Conservation (phyloP, 2,888 invertebrate genomes). For the Eueremaeus valkanovi region DNA sequence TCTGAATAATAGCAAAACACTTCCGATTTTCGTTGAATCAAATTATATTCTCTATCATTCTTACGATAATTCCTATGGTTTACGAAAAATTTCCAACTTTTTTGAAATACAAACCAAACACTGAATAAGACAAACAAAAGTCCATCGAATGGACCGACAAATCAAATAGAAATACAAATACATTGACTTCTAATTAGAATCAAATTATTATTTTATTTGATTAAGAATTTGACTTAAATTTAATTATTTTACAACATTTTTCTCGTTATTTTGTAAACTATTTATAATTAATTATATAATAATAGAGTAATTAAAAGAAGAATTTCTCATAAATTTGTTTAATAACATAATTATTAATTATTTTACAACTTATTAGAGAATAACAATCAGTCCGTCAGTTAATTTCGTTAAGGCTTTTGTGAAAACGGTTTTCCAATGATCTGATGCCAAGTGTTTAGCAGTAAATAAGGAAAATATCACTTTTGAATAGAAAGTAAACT, state of each 20-base stretch:
- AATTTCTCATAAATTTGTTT: not conserved
- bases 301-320: not conserved
- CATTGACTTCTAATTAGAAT: not conserved
- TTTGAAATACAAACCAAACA: not conserved
- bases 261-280: not conserved
- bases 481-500: not conserved
- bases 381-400: not conserved
- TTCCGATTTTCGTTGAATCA: slow-evolving; percentile 10
- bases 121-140: not conserved
- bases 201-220: not conserved
- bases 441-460: not conserved
- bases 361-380: not conserved
- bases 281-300: not conserved
- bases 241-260: not conserved
- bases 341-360: slow-evolving; percentile 11
- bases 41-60: not conserved
- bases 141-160: not conserved
- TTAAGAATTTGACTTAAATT: not conserved
- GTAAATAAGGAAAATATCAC: not conserved
- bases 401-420: not conserved
- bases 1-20: slow-evolving; percentile 11
- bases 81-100: not conserved
- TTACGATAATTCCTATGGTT: slow-evolving; percentile 1
- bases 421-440: not conserved
- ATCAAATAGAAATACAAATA: not conserved